A percentile compares a stretch with the other conserved stretches of the same genome.
phyloP scores from a whole-genome alignment of 2,113 vertebrate species.

The Rutilus rutilus region DNA sequence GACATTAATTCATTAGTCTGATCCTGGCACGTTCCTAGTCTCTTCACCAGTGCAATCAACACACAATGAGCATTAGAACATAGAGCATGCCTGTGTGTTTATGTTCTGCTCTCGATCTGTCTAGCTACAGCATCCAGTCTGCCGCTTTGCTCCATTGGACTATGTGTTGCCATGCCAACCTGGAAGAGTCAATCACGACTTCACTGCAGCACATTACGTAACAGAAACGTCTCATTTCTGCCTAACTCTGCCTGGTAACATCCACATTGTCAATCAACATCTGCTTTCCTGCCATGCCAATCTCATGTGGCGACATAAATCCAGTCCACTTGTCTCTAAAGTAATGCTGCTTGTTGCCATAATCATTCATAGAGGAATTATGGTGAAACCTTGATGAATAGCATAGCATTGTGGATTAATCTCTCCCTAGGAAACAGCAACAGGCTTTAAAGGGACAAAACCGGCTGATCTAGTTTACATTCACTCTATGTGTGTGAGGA shows the following conservation, averaged over 20 bases:
- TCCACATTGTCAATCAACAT: constrained; percentile 31
- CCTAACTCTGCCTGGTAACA: constrained; percentile 61
- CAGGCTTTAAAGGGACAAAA: neutral
- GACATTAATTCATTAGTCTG: neutral
- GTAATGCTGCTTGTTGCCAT: neutral
- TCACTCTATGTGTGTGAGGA: neutral
- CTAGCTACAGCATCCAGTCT: constrained; percentile 41
- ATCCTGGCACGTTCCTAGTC: neutral
- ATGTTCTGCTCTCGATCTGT: constrained; percentile 1
- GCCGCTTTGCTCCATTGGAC: constrained; percentile 44
- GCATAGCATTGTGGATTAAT: neutral
- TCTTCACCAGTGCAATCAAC: neutral
- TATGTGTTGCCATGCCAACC: constrained; percentile 74
- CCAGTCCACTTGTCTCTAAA: neutral
- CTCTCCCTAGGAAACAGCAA: neutral
- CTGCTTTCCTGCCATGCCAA: neutral
- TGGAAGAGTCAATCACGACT: constrained; percentile 70
- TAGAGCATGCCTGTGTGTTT: neutral
- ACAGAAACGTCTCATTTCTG: constrained; percentile 41
- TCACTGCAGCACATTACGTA: constrained; percentile 59
- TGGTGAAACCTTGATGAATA: neutral
- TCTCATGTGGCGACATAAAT: neutral
- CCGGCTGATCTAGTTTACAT: neutral
- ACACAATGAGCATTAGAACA: neutral
- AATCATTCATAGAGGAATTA: neutral